phyloP scores from a whole-genome alignment of 2,113 vertebrate species.

The Pelvicachromis taeniatus region DNA sequence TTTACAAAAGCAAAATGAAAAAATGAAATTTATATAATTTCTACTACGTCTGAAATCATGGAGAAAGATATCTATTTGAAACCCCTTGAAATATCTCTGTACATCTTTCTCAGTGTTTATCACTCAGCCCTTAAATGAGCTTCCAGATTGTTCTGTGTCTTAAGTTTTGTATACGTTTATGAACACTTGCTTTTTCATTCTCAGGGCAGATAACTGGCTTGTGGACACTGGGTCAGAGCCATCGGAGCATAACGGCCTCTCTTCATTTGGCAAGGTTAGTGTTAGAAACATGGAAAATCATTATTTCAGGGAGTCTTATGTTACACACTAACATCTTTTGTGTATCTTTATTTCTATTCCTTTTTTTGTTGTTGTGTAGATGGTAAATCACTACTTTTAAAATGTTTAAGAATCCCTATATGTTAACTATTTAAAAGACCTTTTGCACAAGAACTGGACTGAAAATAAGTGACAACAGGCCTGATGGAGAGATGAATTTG shows the following conservation, averaged over 20 bases:
- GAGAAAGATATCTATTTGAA: neutral
- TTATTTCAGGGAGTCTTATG: neutral
- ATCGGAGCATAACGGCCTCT: slow-evolving; percentile 76
- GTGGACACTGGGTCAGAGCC: slow-evolving; percentile 74
- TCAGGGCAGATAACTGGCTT: slow-evolving; percentile 92
- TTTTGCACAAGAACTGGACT: neutral
- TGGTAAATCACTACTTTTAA: neutral
- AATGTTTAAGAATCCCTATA: neutral
- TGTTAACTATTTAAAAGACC: neutral
- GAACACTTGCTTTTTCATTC: neutral
- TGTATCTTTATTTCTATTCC: neutral
- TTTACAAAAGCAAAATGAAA: no score
- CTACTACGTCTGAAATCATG: neutral
- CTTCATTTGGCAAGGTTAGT: slow-evolving; percentile 84
- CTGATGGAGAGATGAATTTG: neutral
- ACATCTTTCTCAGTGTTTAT: neutral
- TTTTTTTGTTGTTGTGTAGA: neutral
- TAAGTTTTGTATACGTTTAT: neutral
- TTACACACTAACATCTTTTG: neutral
- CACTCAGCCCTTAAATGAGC: neutral
- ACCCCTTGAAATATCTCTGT: neutral
- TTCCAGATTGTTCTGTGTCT: neutral
- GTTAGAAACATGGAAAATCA: neutral
- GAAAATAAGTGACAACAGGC: neutral
- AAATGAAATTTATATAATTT: no score